phyloP scores from a whole-genome alignment of 2,888 invertebrate species.

The Clistopyga incitator region DNA sequence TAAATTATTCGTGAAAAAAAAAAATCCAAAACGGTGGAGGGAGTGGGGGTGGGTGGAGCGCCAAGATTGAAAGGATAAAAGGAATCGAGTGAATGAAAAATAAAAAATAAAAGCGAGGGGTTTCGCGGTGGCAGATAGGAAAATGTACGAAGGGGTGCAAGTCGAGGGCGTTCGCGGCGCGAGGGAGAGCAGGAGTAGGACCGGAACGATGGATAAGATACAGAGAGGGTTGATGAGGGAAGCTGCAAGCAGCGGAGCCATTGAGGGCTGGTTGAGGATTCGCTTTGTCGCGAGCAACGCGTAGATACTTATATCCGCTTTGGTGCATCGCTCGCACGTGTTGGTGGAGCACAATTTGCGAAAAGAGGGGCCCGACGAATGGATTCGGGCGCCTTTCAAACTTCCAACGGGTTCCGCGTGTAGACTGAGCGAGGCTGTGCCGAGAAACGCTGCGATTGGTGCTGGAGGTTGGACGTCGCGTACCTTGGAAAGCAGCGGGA shows the following conservation, averaged over 20 bases:
- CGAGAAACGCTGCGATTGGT: neutral
- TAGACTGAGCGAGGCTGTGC: constrained; percentile 2
- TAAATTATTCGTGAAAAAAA: constrained; percentile 11
- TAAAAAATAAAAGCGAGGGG: no score
- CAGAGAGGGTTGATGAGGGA: constrained; percentile 37
- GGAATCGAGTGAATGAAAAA: constrained; percentile 37
- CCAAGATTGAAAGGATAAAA: constrained; percentile 46
- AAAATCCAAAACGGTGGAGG: neutral
- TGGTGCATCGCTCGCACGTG: constrained; percentile 42
- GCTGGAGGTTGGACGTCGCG: constrained; percentile 35
- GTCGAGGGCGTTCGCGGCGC: constrained; percentile 15
- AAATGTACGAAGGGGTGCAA: constrained; percentile 32
- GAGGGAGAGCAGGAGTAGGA: neutral
- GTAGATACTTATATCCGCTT: constrained; percentile 64
- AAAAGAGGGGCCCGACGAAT: constrained; percentile 69
- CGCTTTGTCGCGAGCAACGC: constrained; percentile 43
- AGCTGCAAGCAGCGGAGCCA: neutral
- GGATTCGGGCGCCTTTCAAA: constrained; percentile 74
- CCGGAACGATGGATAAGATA: constrained; percentile 52
- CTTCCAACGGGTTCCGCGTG: constrained; percentile 55
- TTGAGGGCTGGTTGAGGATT: constrained; percentile 34
- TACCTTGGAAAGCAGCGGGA: constrained; percentile 32
- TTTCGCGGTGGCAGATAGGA: constrained; percentile 27
- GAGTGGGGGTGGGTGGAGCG: neutral
- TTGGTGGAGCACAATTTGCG: constrained; percentile 71